These are phyloP conservation scores for Epinephelus awoara DNA, from an alignment of 2,797 vertebrate genomes.

Conservation along the genomic window DNA sequence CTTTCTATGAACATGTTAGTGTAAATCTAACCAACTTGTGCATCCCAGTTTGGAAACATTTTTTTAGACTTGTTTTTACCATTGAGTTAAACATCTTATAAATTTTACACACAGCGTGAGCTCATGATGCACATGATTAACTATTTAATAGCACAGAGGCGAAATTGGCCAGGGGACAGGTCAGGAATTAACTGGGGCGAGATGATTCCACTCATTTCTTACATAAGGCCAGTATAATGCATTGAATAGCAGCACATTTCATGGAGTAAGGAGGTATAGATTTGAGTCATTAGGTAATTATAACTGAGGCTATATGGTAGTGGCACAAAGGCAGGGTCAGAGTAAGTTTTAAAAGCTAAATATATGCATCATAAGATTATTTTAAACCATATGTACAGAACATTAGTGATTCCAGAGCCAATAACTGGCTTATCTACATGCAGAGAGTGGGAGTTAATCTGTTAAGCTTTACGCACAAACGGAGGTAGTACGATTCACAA, in stretches of 20 bases:
- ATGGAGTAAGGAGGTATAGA: conserved; percentile 27
- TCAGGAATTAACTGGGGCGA: conserved; percentile 66
- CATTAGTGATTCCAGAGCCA: conserved; percentile 11
- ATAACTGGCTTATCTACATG: conserved; percentile 38
- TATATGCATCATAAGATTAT: conserved; percentile 2
- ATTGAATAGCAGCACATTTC: conserved; percentile 52
- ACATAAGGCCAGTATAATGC: conserved; percentile 56
- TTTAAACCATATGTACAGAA: conserved; percentile 27
- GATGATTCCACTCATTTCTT: conserved; percentile 68
- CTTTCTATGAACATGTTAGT: not conserved
- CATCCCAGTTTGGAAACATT: conserved; percentile 1
- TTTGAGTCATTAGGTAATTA: conserved; percentile 35
- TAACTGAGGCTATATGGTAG: conserved; percentile 17
- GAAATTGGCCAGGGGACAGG: conserved; percentile 62
- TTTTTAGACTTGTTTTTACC: not conserved
- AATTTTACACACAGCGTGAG: not conserved
- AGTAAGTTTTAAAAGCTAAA: not conserved
- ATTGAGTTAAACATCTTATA: not conserved
- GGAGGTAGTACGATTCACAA: conserved; percentile 25
- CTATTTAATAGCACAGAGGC: conserved; percentile 41
- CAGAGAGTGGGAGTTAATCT: conserved; percentile 47
- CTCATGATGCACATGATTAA: conserved; percentile 55
- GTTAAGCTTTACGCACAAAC: conserved; percentile 29
- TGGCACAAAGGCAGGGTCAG: conserved; percentile 7
- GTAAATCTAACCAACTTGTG: not conserved